A percentile compares a stretch with the other conserved stretches of the same genome.
Conservation (phyloP, 2,113 vertebrate species). For the Rhabdornis inornatus region DNA sequence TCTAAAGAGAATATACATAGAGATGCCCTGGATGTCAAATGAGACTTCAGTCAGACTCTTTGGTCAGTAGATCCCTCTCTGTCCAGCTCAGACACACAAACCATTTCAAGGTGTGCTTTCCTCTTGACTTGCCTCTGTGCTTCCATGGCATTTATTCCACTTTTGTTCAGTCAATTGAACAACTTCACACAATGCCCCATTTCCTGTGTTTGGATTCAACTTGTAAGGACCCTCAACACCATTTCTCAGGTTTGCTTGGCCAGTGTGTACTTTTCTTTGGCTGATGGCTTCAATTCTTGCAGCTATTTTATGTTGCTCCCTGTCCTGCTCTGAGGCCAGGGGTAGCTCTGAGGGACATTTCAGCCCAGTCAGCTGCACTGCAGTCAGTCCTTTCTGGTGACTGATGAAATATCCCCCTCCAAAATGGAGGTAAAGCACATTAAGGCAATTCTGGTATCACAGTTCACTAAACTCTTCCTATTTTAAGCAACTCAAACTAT, state of each 20-base stretch:
- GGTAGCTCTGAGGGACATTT: neutral
- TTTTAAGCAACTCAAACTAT: neutral
- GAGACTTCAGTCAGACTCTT: neutral
- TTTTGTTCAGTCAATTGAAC: neutral
- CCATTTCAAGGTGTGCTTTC: neutral
- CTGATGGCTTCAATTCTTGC: neutral
- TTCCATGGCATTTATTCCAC: neutral
- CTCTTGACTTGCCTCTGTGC: neutral
- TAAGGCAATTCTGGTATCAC: neutral
- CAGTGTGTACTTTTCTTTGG: neutral
- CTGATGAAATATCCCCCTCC: neutral
- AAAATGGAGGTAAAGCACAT: neutral
- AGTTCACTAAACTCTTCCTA: neutral
- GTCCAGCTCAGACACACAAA: neutral
- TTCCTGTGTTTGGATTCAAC: neutral
- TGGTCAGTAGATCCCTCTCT: neutral
- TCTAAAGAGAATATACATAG: neutral
- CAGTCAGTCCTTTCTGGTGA: neutral
- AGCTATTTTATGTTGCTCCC: neutral
- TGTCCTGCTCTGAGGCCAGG: neutral
- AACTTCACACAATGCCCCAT: neutral
- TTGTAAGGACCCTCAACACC: neutral
- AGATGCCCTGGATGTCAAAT: neutral
- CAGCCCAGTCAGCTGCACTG: neutral
- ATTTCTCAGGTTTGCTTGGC: neutral